Evolutionary conservation across 2,113 vertebrate species (phyloP).

Genomic region (Phrynosoma platyrhinos): DNA sequence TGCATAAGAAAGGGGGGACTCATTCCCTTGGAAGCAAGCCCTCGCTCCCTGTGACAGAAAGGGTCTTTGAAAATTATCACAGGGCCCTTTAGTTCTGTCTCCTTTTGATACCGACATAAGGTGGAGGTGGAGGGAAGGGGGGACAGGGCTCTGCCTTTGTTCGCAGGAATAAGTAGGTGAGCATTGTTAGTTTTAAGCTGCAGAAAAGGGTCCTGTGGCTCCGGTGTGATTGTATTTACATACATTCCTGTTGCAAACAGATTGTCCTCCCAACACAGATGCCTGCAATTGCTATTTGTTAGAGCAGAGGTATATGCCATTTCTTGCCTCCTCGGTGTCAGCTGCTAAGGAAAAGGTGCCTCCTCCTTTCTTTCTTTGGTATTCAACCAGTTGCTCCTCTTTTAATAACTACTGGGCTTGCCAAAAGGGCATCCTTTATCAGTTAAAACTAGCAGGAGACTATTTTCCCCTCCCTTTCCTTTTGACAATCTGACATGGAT

Average conservation of each 20-base stretch:
- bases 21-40: constrained; percentile 43
- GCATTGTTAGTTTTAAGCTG: not conserved
- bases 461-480: not conserved
- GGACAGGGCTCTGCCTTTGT: not conserved
- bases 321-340: constrained; percentile 18
- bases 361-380: not conserved
- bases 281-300: not conserved
- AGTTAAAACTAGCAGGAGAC: not conserved
- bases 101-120: constrained; percentile 35
- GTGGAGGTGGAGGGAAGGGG: not conserved
- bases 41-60: constrained; percentile 25
- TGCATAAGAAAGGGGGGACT: not conserved
- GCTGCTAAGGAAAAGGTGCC: constrained; percentile 37
- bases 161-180: not conserved
- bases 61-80: constrained; percentile 45
- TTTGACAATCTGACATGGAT: constrained; percentile 24
- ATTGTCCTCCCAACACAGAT: not conserved
- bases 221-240: accelerated
- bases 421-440: constrained; percentile 42
- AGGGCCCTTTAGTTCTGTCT: constrained; percentile 32
- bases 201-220: not conserved
- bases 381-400: constrained; percentile 11
- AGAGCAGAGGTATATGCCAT: not conserved
- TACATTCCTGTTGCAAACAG: not conserved
- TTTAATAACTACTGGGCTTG: constrained; percentile 15